phyloP scores from a whole-genome alignment of 1,140 invertebrate genomes.

The Homalodisca vitripennis region DNA sequence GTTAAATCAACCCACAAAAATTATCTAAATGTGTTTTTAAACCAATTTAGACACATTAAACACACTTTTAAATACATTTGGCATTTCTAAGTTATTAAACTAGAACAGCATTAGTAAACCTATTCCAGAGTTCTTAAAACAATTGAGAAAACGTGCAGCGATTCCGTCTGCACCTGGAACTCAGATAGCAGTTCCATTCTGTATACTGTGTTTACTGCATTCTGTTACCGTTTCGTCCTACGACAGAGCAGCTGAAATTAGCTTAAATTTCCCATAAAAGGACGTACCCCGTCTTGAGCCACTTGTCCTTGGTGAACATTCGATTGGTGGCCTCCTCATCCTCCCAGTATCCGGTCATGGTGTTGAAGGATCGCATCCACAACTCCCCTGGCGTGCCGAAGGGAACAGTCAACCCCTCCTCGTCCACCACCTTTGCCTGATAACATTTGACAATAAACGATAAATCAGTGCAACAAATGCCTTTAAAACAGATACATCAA shows the following conservation, averaged over 20 bases:
- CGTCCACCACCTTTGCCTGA: slow-evolving; percentile 69
- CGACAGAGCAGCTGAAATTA: not conserved
- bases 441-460: not conserved
- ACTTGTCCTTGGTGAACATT: slow-evolving; percentile 66
- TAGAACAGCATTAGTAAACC: not conserved
- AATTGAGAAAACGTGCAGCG: not conserved
- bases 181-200: not conserved
- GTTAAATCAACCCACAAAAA: too few species aligned
- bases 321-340: slow-evolving; percentile 80
- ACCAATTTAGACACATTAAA: not conserved
- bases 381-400: slow-evolving; percentile 79
- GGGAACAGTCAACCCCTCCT: slow-evolving; percentile 66
- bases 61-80: not conserved
- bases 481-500: not conserved
- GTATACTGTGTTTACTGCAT: not conserved
- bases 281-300: slow-evolving; percentile 86
- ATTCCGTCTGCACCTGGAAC: not conserved
- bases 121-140: not conserved
- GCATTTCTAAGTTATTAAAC: not conserved
- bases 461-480: not conserved
- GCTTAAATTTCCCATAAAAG: too few species aligned
- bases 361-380: slow-evolving; percentile 74
- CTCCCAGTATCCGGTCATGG: slow-evolving; percentile 85
- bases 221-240: not conserved
- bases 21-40: not conserved